These are phyloP conservation scores for Trematomus bernacchii DNA, from an alignment of 2,797 vertebrate genomes.

Conservation along the genomic window DNA sequence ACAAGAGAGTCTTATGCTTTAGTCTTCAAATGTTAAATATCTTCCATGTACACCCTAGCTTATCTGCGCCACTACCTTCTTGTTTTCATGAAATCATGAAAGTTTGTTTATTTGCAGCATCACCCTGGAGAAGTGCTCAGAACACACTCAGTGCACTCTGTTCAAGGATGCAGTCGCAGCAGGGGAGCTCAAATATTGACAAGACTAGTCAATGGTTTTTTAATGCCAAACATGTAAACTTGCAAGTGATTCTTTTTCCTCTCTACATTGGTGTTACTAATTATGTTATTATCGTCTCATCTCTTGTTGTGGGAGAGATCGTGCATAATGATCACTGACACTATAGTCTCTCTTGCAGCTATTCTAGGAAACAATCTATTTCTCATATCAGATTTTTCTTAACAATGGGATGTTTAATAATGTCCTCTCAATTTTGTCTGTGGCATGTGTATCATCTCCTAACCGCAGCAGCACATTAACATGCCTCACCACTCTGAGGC, in stretches of 20 bases:
- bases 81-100: slow-evolving; percentile 1
- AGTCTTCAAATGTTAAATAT: too few species aligned
- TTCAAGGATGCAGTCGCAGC: slow-evolving; percentile 41
- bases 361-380: background rate
- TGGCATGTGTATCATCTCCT: background rate
- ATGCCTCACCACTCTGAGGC: slow-evolving; percentile 28
- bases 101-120: slow-evolving; percentile 51
- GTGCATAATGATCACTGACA: background rate
- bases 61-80: background rate
- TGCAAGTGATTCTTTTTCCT: slow-evolving; percentile 25
- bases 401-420: slow-evolving; percentile 27
- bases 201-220: slow-evolving; percentile 21
- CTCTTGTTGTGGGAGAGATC: background rate
- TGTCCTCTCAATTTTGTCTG: background rate
- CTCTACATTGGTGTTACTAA: slow-evolving; percentile 13
- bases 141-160: slow-evolving; percentile 25
- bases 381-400: slow-evolving; percentile 15
- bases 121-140: slow-evolving; percentile 20
- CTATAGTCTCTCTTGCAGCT: background rate
- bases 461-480: slow-evolving; percentile 26
- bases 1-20: too few species aligned
- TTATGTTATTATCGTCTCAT: background rate
- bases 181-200: slow-evolving; percentile 56
- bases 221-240: slow-evolving; percentile 26
- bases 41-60: too few species aligned